These are phyloP conservation scores for Anoplopoma fimbria DNA, from an alignment of 2,113 vertebrate species.

Conservation along the genomic window DNA sequence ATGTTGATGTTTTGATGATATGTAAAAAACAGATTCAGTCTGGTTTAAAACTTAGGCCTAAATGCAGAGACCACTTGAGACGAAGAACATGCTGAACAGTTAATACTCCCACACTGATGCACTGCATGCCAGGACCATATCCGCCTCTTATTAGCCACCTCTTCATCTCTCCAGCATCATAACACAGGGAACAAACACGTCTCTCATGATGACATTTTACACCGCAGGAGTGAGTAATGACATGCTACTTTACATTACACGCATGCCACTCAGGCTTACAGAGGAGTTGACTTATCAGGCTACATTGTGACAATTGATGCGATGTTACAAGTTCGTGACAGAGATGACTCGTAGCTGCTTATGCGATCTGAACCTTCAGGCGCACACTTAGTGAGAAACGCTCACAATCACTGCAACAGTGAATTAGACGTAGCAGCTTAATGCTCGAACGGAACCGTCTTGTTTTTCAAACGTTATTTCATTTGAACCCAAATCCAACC, in stretches of 20 bases:
- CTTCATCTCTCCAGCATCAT: constrained; percentile 35
- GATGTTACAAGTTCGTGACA: constrained; percentile 30
- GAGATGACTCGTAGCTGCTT: constrained; percentile 37
- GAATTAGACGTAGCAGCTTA: constrained; percentile 29
- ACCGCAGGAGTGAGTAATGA: neutral
- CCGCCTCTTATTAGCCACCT: neutral
- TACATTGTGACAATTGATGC: constrained; percentile 35
- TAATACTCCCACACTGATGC: neutral
- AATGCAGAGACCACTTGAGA: constrained; percentile 28
- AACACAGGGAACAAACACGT: constrained; percentile 25
- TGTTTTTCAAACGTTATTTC: constrained; percentile 15
- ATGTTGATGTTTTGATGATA: constrained; percentile 32
- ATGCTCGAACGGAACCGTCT: neutral
- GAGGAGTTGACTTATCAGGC: constrained; percentile 17
- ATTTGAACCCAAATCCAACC: neutral
- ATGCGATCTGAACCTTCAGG: constrained; percentile 33
- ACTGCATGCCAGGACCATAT: neutral
- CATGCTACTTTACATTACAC: constrained; percentile 35
- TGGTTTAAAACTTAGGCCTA: constrained; percentile 30
- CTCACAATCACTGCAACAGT: constrained; percentile 9
- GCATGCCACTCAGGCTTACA: constrained; percentile 35
- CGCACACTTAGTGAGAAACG: constrained; percentile 7
- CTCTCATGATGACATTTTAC: constrained; percentile 18
- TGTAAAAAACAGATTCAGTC: constrained; percentile 37
- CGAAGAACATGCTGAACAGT: neutral